Conservation (phyloP, 2,888 invertebrate species). For the Galerucella pusilla region DNA sequence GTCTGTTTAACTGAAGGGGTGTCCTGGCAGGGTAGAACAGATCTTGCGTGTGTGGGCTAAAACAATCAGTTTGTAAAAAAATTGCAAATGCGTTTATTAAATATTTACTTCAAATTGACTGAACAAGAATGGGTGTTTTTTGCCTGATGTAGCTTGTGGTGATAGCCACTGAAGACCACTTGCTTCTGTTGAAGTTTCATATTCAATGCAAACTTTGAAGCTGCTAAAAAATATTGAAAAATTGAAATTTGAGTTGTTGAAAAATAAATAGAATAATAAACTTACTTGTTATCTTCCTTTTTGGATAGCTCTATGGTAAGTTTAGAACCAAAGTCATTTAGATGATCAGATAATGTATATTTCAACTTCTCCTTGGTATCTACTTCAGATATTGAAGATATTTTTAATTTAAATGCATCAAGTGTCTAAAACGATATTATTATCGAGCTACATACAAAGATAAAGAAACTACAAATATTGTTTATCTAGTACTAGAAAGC, state of each 20-base stretch:
- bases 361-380: conserved; percentile 54
- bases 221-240: conserved; percentile 60
- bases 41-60: conserved; percentile 88
- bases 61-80: conserved; percentile 19
- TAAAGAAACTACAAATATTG: conserved; percentile 1
- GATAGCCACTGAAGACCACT: conserved; percentile 91
- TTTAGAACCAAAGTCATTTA: conserved; percentile 81
- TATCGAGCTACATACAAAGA: too few relatives aligned
- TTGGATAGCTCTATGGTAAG: conserved; percentile 76
- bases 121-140: conserved; percentile 86
- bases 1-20: conserved; percentile 90
- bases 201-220: conserved; percentile 73
- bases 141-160: conserved; percentile 88
- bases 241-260: too few relatives aligned
- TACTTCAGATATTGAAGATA: conserved; percentile 71
- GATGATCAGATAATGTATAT: conserved; percentile 71
- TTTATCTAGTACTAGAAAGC: neutral
- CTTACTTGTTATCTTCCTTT: conserved; percentile 55
- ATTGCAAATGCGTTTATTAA: neutral
- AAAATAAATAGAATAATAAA: neutral
- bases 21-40: conserved; percentile 93
- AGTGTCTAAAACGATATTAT: conserved; percentile 70
- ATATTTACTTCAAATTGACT: conserved; percentile 79
- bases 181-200: conserved; percentile 81
- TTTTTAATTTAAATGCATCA: conserved; percentile 78